Conservation (phyloP, 2,113 vertebrate genomes). For the Corydoras maculifer region DNA sequence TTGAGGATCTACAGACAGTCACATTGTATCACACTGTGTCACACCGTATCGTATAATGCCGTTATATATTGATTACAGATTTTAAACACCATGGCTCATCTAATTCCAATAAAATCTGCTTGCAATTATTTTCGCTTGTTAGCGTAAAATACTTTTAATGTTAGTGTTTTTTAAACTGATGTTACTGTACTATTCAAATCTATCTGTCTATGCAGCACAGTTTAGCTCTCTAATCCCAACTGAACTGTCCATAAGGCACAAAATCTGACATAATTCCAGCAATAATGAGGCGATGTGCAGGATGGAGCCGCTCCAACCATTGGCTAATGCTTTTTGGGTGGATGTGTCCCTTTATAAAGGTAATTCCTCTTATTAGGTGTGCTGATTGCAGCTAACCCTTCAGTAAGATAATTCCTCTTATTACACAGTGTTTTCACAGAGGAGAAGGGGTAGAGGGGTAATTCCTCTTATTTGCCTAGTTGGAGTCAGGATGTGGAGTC, state of each 20-base stretch:
- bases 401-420: constrained; percentile 42
- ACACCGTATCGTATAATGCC: too few relatives aligned
- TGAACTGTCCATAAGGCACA: constrained; percentile 50
- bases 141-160: too few relatives aligned
- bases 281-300: constrained; percentile 61
- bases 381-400: constrained; percentile 18
- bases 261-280: constrained; percentile 65
- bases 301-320: constrained; percentile 48
- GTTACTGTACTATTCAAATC: too few relatives aligned
- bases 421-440: constrained; percentile 54
- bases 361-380: constrained; percentile 32
- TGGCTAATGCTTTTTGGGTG: constrained; percentile 59
- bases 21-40: too few relatives aligned
- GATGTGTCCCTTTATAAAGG: constrained; percentile 11
- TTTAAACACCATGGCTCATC: too few relatives aligned
- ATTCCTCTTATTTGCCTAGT: constrained; percentile 31
- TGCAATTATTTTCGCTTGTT: too few relatives aligned
- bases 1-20: too few relatives aligned
- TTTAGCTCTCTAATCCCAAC: background rate
- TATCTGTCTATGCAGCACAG: too few relatives aligned
- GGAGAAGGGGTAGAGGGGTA: constrained; percentile 5
- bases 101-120: too few relatives aligned
- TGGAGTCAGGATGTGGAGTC: constrained; percentile 42
- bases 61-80: too few relatives aligned
- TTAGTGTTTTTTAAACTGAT: too few relatives aligned